Percentiles rank a stretch among this genome's conserved stretches.
Evolutionary conservation across 1,140 invertebrate species (phyloP).

Genomic region (Anastrepha obliqua): DNA sequence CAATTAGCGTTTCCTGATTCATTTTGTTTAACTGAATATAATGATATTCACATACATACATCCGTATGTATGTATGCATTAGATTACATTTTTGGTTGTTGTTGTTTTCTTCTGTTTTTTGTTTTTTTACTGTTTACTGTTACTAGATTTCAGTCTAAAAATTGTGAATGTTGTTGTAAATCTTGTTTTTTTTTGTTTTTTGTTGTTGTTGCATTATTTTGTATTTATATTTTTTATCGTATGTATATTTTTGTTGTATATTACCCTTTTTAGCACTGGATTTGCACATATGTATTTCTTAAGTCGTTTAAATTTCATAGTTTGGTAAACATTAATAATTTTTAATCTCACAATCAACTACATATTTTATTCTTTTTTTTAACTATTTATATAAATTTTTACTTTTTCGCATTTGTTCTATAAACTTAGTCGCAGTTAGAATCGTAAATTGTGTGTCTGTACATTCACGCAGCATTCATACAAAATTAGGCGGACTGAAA

Average conservation of each 20-base stretch:
- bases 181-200: neutral
- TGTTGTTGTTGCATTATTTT: neutral
- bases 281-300: neutral
- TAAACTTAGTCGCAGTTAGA: neutral
- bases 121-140: neutral
- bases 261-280: conserved; percentile 56
- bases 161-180: neutral
- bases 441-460: neutral
- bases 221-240: conserved; percentile 40
- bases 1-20: no score
- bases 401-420: neutral
- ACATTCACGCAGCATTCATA: neutral
- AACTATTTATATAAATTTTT: neutral
- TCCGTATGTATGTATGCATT: neutral
- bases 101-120: neutral
- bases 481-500: neutral
- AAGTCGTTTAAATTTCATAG: conserved; percentile 19
- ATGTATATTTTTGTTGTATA: conserved; percentile 56
- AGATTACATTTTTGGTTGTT: no score
- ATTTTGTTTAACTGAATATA: no score
- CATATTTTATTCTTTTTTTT: neutral
- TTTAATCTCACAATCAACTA: neutral
- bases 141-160: conserved; percentile 24
- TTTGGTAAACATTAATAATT: neutral
- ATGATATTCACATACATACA: neutral